Conservation (phyloP, 1,140 invertebrate genomes). For the Microvelia longipes region DNA sequence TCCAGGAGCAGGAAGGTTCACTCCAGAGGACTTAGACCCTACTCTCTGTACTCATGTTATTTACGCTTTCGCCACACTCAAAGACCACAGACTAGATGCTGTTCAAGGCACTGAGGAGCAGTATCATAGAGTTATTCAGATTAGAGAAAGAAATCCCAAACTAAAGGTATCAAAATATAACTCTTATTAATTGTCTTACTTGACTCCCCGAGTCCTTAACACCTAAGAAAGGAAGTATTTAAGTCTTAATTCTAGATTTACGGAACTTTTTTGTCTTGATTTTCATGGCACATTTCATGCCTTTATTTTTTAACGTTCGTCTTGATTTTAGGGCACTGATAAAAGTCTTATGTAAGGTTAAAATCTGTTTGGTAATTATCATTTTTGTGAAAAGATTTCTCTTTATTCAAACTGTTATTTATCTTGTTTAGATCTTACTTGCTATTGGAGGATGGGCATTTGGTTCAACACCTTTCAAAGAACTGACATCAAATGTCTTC, state of each 20-base stretch:
- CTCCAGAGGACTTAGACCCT: slow-evolving; percentile 72
- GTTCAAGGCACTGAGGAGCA: slow-evolving; percentile 60
- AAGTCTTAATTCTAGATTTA: too few species aligned
- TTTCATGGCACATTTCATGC: too few species aligned
- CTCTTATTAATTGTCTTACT: neutral
- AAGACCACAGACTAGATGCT: slow-evolving; percentile 61
- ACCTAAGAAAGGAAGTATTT: too few species aligned
- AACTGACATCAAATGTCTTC: slow-evolving; percentile 75
- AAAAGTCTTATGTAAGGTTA: too few species aligned
- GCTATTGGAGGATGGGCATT: slow-evolving; percentile 92
- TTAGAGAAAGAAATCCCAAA: slow-evolving; percentile 78
- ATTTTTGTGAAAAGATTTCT: too few species aligned
- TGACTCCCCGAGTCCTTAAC: too few species aligned
- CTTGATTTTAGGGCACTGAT: too few species aligned
- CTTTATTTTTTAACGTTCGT: too few species aligned
- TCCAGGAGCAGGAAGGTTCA: slow-evolving; percentile 68
- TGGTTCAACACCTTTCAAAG: slow-evolving; percentile 81
- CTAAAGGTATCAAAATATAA: slow-evolving; percentile 52
- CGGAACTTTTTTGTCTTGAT: too few species aligned
- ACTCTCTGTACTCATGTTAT: slow-evolving; percentile 81
- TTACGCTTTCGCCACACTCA: slow-evolving; percentile 79
- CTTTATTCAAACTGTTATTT: too few species aligned
- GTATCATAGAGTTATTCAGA: slow-evolving; percentile 63
- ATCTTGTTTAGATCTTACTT: slow-evolving; percentile 50
- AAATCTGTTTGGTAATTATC: too few species aligned